These are phyloP conservation scores for Parnassius orleans DNA, from an alignment of 2,888 invertebrate genomes.

Conservation along the genomic window DNA sequence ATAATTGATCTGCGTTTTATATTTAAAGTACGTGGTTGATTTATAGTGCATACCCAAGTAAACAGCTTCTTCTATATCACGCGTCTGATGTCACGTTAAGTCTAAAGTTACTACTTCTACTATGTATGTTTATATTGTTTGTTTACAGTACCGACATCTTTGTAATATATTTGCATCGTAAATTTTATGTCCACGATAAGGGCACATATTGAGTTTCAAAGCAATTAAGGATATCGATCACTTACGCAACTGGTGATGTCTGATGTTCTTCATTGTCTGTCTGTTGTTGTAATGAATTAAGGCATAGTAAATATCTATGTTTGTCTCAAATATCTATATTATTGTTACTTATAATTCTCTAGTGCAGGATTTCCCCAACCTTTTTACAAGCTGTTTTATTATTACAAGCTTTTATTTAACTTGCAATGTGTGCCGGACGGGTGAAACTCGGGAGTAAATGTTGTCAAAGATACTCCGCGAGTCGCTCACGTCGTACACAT, in stretches of 20 bases:
- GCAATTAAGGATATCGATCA: not conserved
- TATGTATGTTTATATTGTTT: not conserved
- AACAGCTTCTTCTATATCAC: slow-evolving; percentile 14
- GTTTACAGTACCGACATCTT: not conserved
- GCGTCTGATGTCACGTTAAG: slow-evolving; percentile 57
- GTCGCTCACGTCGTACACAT: too few species aligned
- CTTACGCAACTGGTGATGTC: slow-evolving; percentile 1
- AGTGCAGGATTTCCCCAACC: too few species aligned
- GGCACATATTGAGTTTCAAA: slow-evolving; percentile 2
- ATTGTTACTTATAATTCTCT: too few species aligned
- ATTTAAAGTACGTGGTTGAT: slow-evolving; percentile 3
- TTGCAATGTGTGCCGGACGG: too few species aligned
- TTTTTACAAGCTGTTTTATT: too few species aligned
- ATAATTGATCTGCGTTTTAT: not conserved
- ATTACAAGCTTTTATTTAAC: too few species aligned
- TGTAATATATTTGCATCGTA: slow-evolving; percentile 1
- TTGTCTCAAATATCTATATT: too few species aligned
- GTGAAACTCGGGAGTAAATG: too few species aligned
- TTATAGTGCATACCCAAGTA: not conserved
- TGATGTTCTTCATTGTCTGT: too few species aligned
- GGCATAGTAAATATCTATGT: too few species aligned
- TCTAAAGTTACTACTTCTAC: not conserved
- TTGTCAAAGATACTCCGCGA: too few species aligned
- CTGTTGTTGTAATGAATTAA: too few species aligned
- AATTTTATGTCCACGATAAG: not conserved